Base-by-base conservation (phyloP, 2,113 vertebrate genomes). In the Myiozetetes cayanensis region DNA sequence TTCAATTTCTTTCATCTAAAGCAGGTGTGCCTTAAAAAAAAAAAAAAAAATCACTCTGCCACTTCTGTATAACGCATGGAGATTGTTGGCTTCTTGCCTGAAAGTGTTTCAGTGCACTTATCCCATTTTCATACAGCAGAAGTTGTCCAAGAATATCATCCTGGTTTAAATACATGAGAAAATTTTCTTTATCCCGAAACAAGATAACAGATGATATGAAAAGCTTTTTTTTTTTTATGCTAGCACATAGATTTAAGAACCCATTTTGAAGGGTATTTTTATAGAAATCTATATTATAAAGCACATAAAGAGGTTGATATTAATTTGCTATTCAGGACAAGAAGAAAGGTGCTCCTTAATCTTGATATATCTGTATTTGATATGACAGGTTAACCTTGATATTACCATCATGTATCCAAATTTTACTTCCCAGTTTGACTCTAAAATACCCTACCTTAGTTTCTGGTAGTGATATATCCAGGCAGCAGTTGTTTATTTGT, bases 1-100 rank as follows among this genome's bases (percentile, higher is more conserved):
- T 97, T 96, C 94, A 94, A 96, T 96, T 97, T 95, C 90, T 96
- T 96, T 93, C 95, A 61, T 91, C 82, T 67, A 81, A 96, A 96
- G 87, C 92, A 96, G 72, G 84, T 89, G 47, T 56, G 66, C 80
- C 91, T 95, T 86, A 77, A 88, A 91, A 67, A 65, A 70, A 39
- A 39, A 39, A 39, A 50, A 76, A 56, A 61, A 94, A 96, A 93
- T 93, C 87, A 82, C 72, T 65, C 94, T 96, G 66, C 85, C 85
- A 91, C 80, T 96, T 97, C 58, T 87, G 53, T 50, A 37, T 66
- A 83, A 89, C 2, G 2, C 67, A 43, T 58, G 65, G 73, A 91
- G 89, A 94, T 61, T 76, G 74, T 86, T 97, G 89, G 76, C 78
- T 83, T n/a, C 75, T 79, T 80, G 78, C 75, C 85, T 96, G 88